Evolutionary conservation across 1,140 invertebrate genomes (phyloP), one percentile per base, ranked within the genome.

Genomic region (Stenopsyche tienmushanensis): DNA sequence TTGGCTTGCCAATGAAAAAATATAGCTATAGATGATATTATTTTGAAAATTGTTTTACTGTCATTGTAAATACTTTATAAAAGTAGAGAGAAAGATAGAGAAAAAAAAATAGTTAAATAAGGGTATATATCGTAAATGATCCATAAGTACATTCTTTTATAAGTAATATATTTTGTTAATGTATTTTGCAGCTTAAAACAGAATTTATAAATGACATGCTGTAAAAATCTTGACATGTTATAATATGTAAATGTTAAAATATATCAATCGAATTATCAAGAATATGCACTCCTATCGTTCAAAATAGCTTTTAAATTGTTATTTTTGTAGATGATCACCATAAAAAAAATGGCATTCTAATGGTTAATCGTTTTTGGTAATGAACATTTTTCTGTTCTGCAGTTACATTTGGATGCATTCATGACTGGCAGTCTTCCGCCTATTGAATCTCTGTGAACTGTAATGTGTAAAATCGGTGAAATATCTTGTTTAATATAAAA

Each of bases 11-110:
- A 54, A 64, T 34, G 21, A 39, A 29, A 34, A 41, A 13, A 21
- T 45, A 45, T 52, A 64, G 62, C 49, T 41, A 39, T 54, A 45
- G 50, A 24, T 26, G 34, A 58, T 49, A 65, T 58, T 49, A 69
- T 69, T 60, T 58, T 58, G 13, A 58, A 24, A 25, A 10, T 57
- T 13, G 49, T 69, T 69, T 69, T 63, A 59, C 25, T 64, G 44
- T 67, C 29, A 60, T 44, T 69, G 67, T 69, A 69, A 63, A 69
- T 69, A 69, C 50, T n/a, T n/a, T n/a, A n/a, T 62, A 24, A 29
- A 52, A 60, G 57, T 60, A 60, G 57, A 60, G 57, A 47, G 8
- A 60, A 45, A 17, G 57, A 60, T 60, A 53, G 29, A 52, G 23
- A 63, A 60, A 26, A 52, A 21, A 41, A 58, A 18, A 54, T n/a